Conservation (phyloP, 2,888 invertebrate genomes). For the Agriopis aurantiaria region DNA sequence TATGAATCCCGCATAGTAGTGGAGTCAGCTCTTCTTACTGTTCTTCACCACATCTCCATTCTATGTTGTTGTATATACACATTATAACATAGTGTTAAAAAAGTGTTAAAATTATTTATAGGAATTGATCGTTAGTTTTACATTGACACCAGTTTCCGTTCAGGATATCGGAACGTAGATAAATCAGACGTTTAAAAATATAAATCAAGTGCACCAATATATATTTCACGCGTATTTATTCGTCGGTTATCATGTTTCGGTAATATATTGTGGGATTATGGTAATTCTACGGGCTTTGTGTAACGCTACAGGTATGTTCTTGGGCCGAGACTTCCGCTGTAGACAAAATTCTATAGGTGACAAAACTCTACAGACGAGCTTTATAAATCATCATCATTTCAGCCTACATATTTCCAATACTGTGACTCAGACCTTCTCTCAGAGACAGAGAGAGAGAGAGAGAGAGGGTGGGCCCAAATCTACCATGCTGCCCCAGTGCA, state of each 20-base stretch:
- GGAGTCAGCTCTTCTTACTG: too few relatives aligned
- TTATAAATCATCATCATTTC: neutral
- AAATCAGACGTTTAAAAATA: conserved; percentile 14
- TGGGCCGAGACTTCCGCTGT: conserved; percentile 31
- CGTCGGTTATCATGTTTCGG: conserved; percentile 55
- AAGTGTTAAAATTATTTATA: neutral
- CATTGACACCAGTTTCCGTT: conserved; percentile 15
- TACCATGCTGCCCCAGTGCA: too few relatives aligned
- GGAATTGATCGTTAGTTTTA: conserved; percentile 11
- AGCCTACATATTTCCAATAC: too few relatives aligned
- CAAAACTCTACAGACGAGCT: neutral
- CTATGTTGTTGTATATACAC: neutral
- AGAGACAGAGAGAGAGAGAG: too few relatives aligned
- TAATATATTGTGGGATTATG: conserved; percentile 63
- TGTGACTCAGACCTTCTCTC: too few relatives aligned
- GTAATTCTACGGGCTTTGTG: conserved; percentile 49
- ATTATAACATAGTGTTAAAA: neutral
- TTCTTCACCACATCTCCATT: neutral
- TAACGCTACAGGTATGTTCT: conserved; percentile 40
- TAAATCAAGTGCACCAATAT: conserved; percentile 49
- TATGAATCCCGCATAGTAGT: too few relatives aligned
- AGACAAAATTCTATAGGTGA: conserved; percentile 35
- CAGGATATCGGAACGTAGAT: conserved; percentile 27
- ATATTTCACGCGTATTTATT: conserved; percentile 46
- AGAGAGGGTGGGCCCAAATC: too few relatives aligned